Conservation (phyloP, 1,140 invertebrate genomes). For the Drosophila sturtevanti region DNA sequence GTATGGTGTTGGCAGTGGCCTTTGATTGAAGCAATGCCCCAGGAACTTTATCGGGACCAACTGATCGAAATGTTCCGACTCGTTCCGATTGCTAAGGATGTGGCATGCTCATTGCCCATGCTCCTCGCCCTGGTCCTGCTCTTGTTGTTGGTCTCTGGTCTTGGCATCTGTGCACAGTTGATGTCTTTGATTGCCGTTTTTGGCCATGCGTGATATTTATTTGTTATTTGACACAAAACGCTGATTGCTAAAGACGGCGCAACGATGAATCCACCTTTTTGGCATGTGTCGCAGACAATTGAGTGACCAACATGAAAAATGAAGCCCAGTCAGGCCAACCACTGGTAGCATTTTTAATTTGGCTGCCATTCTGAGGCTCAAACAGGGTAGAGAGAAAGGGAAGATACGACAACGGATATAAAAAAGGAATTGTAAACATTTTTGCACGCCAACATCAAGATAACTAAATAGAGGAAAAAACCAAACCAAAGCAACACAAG, state of each 20-base stretch:
- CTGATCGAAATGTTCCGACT: constrained; percentile 54
- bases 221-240: constrained; percentile 79
- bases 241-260: constrained; percentile 47
- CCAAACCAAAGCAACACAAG: constrained; percentile 12
- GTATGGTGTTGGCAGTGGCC: constrained; percentile 45
- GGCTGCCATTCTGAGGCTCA: constrained; percentile 53
- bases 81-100: constrained; percentile 33
- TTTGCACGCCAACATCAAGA: constrained; percentile 77
- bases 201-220: constrained; percentile 81
- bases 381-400: not conserved
- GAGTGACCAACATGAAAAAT: constrained; percentile 79
- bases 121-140: not conserved
- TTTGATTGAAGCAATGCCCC: constrained; percentile 65
- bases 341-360: constrained; percentile 73
- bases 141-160: constrained; percentile 53
- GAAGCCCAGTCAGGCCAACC: constrained; percentile 53
- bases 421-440: constrained; percentile 73
- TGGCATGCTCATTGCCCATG: constrained; percentile 11
- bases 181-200: constrained; percentile 78
- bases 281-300: constrained; percentile 75
- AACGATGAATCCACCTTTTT: constrained; percentile 47
- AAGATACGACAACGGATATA: constrained; percentile 14
- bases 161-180: constrained; percentile 72
- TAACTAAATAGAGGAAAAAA: constrained; percentile 36
- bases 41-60: constrained; percentile 52